phyloP scores from a whole-genome alignment of 2,888 invertebrate genomes.

The Beris chalybata region DNA sequence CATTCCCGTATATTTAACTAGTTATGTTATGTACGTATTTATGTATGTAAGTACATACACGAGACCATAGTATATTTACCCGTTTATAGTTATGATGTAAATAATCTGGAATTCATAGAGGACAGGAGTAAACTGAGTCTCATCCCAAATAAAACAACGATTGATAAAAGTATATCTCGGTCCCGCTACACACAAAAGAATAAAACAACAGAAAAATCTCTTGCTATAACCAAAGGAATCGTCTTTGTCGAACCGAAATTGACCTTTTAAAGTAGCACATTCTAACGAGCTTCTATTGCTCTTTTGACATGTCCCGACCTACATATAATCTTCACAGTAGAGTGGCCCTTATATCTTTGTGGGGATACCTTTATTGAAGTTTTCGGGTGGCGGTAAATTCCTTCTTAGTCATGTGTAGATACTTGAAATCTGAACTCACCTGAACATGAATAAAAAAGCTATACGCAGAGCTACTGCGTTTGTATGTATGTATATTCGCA shows the following conservation, averaged over 20 bases:
- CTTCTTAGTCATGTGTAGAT: not conserved
- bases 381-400: slow-evolving; percentile 9
- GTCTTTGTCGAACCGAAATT: slow-evolving; percentile 1
- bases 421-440: not conserved
- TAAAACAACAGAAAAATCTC: no score
- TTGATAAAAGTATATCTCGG: no score
- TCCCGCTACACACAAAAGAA: no score
- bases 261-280: slow-evolving; percentile 29
- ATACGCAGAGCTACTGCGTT: not conserved
- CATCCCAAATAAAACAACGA: no score
- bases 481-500: no score
- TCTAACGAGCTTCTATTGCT: slow-evolving; percentile 27
- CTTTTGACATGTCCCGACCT: slow-evolving; percentile 33
- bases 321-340: slow-evolving; percentile 29
- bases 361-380: slow-evolving; percentile 30
- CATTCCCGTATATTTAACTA: no score
- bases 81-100: no score
- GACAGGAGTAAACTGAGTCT: no score
- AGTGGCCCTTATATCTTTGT: slow-evolving; percentile 16
- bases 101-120: no score
- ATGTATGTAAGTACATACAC: no score
- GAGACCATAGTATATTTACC: no score
- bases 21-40: no score
- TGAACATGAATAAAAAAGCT: not conserved
- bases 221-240: not conserved